A percentile compares a stretch with the other conserved stretches of the same genome.
Conservation (phyloP, 2,797 vertebrate species). For the Hozukius guyotensis region DNA sequence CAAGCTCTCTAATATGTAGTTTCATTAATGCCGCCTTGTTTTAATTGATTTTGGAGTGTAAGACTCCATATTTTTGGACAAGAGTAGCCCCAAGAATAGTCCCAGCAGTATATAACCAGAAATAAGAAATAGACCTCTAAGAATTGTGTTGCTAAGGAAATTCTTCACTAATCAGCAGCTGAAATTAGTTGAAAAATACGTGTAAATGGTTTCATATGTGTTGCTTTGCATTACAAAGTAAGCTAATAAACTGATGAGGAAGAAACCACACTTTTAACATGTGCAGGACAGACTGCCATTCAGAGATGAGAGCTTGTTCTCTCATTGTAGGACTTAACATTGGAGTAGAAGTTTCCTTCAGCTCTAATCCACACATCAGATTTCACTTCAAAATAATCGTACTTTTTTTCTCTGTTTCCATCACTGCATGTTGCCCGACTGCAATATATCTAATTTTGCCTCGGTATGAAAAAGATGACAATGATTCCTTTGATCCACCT, state of each 20-base stretch:
- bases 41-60: neutral
- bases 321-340: conserved; percentile 3
- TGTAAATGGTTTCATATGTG: conserved; percentile 61
- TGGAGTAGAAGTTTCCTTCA: neutral
- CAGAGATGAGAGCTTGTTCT: conserved; percentile 19
- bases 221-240: conserved; percentile 61
- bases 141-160: conserved; percentile 24
- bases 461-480: conserved; percentile 39
- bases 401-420: neutral
- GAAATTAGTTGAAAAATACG: conserved; percentile 40
- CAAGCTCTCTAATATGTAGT: neutral
- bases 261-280: conserved; percentile 69
- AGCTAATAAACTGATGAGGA: conserved; percentile 69
- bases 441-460: conserved; percentile 8
- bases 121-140: conserved; percentile 7
- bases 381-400: conserved; percentile 3
- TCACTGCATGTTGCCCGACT: neutral
- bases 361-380: neutral
- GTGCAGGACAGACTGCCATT: conserved; percentile 61
- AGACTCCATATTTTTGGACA: neutral
- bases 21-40: neutral
- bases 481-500: conserved; percentile 36
- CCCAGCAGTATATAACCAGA: neutral
- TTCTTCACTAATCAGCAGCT: conserved; percentile 47
- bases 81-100: neutral